Evolutionary conservation across 2,113 vertebrate genomes (phyloP).

Genomic region (Percina caprodes): DNA sequence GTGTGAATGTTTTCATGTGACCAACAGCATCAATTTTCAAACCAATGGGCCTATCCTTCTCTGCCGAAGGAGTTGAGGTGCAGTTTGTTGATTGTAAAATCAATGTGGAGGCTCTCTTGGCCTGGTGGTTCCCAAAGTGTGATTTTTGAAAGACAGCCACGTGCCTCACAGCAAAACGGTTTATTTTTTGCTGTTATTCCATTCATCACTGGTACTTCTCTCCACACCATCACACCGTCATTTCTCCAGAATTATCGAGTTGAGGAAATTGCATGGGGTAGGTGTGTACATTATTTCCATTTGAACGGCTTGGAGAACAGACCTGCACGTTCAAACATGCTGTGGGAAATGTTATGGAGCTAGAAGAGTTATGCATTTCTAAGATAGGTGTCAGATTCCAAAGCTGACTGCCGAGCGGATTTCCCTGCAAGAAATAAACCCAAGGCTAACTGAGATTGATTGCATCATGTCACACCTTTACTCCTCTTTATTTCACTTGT

Average conservation of each 20-base stretch:
- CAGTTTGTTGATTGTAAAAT: constrained; percentile 70
- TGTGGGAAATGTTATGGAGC: constrained; percentile 1
- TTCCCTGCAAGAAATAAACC: neutral
- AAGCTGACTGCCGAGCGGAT: constrained; percentile 1
- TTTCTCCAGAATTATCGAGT: constrained; percentile 11
- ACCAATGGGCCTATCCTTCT: constrained; percentile 45
- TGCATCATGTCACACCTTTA: neutral
- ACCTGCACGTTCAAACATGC: constrained; percentile 33
- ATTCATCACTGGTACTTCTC: neutral
- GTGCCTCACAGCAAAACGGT: constrained; percentile 12
- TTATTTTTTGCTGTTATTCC: constrained; percentile 36
- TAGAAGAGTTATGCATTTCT: constrained; percentile 25
- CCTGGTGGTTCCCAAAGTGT: constrained; percentile 23
- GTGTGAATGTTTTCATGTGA: constrained; percentile 36
- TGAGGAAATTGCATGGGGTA: neutral
- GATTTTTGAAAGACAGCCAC: constrained; percentile 1
- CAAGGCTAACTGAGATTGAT: neutral
- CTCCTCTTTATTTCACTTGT: neutral
- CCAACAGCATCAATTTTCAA: constrained; percentile 57
- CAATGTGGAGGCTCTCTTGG: constrained; percentile 51
- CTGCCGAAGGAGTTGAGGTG: constrained; percentile 25
- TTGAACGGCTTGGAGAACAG: constrained; percentile 19
- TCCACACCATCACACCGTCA: neutral
- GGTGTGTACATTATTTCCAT: constrained; percentile 9
- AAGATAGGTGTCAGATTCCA: constrained; percentile 60